phyloP scores from a whole-genome alignment of 2,797 vertebrate species.

The Phrynocephalus vlangalii region DNA sequence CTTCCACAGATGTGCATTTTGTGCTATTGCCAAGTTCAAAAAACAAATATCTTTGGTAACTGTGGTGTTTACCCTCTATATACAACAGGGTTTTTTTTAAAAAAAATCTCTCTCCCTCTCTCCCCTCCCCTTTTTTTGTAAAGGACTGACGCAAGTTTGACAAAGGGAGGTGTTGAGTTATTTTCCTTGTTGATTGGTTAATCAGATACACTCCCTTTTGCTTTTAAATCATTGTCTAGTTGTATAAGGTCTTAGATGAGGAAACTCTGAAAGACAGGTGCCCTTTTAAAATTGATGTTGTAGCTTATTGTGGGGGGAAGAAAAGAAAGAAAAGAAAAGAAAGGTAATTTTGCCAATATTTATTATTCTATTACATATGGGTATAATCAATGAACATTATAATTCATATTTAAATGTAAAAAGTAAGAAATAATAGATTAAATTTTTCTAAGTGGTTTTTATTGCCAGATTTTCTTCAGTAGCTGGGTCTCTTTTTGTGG shows the following conservation, averaged over 20 bases:
- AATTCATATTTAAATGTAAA: conserved; percentile 44
- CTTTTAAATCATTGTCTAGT: conserved; percentile 80
- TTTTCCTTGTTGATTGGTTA: conserved; percentile 80
- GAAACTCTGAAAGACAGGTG: conserved; percentile 69
- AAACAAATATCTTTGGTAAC: conserved; percentile 79
- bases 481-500: conserved; percentile 24
- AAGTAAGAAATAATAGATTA: conserved; percentile 5
- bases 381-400: conserved; percentile 13
- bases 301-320: conserved; percentile 34
- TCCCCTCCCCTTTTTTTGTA: conserved; percentile 55
- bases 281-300: conserved; percentile 60
- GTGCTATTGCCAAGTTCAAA: conserved; percentile 71
- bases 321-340: conserved; percentile 34
- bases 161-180: conserved; percentile 74
- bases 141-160: conserved; percentile 81
- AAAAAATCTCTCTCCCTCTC: conserved; percentile 57
- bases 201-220: conserved; percentile 80
- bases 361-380: conserved; percentile 30
- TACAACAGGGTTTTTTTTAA: conserved; percentile 71
- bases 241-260: conserved; percentile 66
- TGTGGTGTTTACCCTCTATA: conserved; percentile 73
- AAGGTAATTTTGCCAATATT: conserved; percentile 73
- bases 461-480: conserved; percentile 8
- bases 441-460: conserved; percentile 23
- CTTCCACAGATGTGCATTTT: conserved; percentile 63